A percentile compares a stretch with the other conserved stretches of the same genome.
These are phyloP conservation scores for Phoebastria nigripes DNA, from an alignment of 2,797 vertebrate genomes.

Conservation along the genomic window DNA sequence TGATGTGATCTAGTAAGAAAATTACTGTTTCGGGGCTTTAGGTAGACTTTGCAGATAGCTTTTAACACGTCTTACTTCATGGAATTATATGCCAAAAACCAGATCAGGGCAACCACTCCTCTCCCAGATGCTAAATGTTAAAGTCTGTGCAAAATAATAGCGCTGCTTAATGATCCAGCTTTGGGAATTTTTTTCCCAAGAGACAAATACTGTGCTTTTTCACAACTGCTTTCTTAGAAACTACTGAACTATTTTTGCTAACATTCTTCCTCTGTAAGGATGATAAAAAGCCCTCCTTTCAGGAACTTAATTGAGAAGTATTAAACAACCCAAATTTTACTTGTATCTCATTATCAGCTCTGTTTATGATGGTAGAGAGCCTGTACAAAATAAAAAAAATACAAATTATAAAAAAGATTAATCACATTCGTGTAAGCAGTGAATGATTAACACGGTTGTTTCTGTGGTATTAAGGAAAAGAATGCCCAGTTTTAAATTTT, in stretches of 20 bases:
- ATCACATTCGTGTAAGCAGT: not conserved
- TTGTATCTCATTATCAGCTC: not conserved
- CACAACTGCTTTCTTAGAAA: not conserved
- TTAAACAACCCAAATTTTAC: not conserved
- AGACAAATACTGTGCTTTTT: not conserved
- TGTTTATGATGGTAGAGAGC: not conserved
- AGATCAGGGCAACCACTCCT: not conserved
- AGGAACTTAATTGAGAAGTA: not conserved
- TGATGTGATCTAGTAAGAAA: not conserved
- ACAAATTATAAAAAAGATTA: too few relatives aligned
- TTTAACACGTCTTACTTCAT: not conserved
- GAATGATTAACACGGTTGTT: accelerated
- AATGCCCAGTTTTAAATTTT: not conserved
- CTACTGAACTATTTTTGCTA: not conserved
- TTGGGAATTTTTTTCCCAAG: not conserved
- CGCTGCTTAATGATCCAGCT: not conserved
- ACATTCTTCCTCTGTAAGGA: not conserved
- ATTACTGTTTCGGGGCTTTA: not conserved
- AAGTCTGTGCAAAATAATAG: not conserved
- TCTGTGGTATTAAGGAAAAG: not conserved
- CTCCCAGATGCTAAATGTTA: not conserved
- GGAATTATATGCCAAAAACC: not conserved
- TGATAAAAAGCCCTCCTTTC: not conserved
- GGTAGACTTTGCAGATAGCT: not conserved
- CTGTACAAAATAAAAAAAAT: not conserved